Evolutionary conservation across 2,888 invertebrate species (phyloP), one percentile per base, ranked within the genome.

Genomic region (Creontiades dilutus): DNA sequence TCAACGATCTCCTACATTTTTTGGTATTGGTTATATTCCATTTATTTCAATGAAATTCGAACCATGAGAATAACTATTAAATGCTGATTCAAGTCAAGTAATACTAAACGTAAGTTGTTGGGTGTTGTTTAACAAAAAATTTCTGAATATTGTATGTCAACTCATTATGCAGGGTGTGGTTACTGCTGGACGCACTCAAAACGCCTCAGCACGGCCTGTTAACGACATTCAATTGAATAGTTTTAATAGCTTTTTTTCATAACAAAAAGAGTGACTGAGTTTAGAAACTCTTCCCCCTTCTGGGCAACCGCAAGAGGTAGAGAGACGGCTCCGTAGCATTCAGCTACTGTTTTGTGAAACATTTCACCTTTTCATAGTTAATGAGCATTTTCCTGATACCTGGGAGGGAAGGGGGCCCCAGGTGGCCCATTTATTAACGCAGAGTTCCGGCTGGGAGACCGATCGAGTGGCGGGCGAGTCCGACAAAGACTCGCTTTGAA

Each of bases 391-490:
- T 90, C 90, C 90, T 90, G 90, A 86, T 86, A 84, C 86, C 82
- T 19, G n/a, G 37, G 78, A 47, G 68, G 37, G 78, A 23, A 80
- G 57, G 78, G 52, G 48, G 28, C 90, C 76, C 90, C 90, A 90
- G 90, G 90, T 90, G 90, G 86, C 90, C 90, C 90, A 80, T 90
- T 90, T 90, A 90, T 90, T 90, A 90, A 90, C 68, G 90, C 90
- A 90, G 86, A 90, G 90, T 90, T 90, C 90, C 90, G 90, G 90
- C 76, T 19, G 52, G 78, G 75, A 75, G 52, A 87, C 52, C 48
- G 52, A 87, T 87, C 48, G 87, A 19, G 37, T 16, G 85, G 27
- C 37, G 61, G 23, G 0, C 27, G 48, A 19, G n/a, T 37, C 52
- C 27, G 80, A 80, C 46, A 46, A 78, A 78, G 80, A 48, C 80